Evolutionary conservation across 2,888 invertebrate species (phyloP).

Genomic region (Synergus laeviventris): DNA sequence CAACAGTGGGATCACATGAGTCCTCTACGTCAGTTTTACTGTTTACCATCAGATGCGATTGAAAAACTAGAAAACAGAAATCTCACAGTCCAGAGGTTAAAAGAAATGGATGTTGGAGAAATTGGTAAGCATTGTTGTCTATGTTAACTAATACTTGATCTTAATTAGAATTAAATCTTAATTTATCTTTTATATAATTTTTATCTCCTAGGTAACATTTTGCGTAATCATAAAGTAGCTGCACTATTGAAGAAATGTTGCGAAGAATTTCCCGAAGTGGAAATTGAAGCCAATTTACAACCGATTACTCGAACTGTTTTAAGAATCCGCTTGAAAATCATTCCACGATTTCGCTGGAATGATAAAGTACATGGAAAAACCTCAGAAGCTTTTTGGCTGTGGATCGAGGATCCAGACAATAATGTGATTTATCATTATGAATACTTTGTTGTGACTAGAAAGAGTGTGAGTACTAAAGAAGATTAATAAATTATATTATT

Average conservation of each 20-base stretch:
- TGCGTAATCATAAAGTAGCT: constrained; percentile 88
- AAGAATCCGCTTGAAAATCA: constrained; percentile 87
- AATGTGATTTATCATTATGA: constrained; percentile 98
- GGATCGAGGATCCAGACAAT: constrained; percentile 97
- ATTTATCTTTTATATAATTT: constrained; percentile 2
- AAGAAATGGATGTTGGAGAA: constrained; percentile 92
- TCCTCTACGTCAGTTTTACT: constrained; percentile 90
- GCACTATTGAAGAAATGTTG: constrained; percentile 88
- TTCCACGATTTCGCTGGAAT: constrained; percentile 89
- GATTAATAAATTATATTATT: neutral
- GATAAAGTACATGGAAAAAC: constrained; percentile 92
- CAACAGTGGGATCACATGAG: constrained; percentile 93
- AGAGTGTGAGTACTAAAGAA: constrained; percentile 79
- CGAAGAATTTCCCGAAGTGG: constrained; percentile 89
- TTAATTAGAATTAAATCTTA: neutral
- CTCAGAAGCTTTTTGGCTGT: constrained; percentile 96
- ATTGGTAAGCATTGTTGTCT: constrained; percentile 79
- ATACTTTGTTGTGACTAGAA: constrained; percentile 89
- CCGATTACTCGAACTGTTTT: constrained; percentile 97
- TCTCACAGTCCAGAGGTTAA: constrained; percentile 85
- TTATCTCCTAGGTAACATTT: constrained; percentile 79
- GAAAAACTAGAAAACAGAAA: constrained; percentile 88
- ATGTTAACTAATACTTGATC: neutral
- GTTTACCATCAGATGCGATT: constrained; percentile 86
- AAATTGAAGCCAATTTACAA: constrained; percentile 90